Percentiles rank a stretch among this genome's conserved stretches.
Conservation (phyloP, 2,797 vertebrate species). For the Diplodus sargus region DNA sequence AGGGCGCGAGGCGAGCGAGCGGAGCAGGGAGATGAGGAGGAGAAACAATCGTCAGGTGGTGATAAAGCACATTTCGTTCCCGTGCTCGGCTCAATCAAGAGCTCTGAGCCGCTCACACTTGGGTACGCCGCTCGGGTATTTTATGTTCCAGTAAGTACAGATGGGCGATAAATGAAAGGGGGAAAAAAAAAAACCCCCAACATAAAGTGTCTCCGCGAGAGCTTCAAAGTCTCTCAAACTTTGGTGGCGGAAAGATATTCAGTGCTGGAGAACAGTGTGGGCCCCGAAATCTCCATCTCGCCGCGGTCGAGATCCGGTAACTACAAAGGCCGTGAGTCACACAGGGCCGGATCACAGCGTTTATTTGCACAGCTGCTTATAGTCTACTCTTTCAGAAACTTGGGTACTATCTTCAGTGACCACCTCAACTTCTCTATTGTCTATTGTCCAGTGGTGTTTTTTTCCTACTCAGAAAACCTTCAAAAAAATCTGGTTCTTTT, state of each 20-base stretch:
- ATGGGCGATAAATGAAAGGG: constrained; percentile 8
- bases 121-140: constrained; percentile 9
- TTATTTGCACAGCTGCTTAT: background rate
- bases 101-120: constrained; percentile 25
- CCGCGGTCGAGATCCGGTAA: background rate
- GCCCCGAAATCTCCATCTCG: constrained; percentile 2
- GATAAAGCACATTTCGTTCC: constrained; percentile 19
- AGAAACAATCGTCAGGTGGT: constrained; percentile 26
- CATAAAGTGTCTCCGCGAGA: background rate
- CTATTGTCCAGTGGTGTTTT: too few species aligned
- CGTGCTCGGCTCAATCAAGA: constrained; percentile 25
- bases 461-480: too few species aligned
- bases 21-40: constrained; percentile 28
- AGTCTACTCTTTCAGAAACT: too few species aligned
- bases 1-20: constrained; percentile 11
- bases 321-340: background rate
- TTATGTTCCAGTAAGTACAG: constrained; percentile 10
- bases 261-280: too few species aligned
- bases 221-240: background rate
- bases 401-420: too few species aligned
- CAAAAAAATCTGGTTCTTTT: too few species aligned
- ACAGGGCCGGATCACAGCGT: background rate
- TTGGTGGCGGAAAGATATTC: background rate
- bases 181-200: background rate
- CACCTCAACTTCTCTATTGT: too few species aligned